Base-by-base conservation (phyloP, 2,113 vertebrate species). In the Sebastes schlegelii region DNA sequence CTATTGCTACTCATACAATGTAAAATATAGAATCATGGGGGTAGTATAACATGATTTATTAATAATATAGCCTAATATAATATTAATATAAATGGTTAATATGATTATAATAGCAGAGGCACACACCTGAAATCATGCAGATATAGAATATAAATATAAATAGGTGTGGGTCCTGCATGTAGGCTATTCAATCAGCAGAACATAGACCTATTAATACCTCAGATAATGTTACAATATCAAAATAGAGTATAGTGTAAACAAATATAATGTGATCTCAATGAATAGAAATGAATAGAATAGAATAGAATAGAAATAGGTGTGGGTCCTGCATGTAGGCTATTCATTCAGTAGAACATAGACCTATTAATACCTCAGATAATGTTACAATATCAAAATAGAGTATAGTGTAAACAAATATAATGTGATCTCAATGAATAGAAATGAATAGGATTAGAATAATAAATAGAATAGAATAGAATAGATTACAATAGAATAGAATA, bases 231-330 rank as follows among this genome's bases (percentile, higher is more conserved):
- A n/a, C 7, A 75, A 17, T 26, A 57, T n/a, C 4, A 13, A 45
- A 14, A 43, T 13, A 60, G 40, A 19, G 2, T 3, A 48, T 13
- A 2, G 6, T 6, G 6, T 14, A 26, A 10, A 9, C n/a, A 14
- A 11, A 21, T 51, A 23, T 3, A 57, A 43, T 74, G 62, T 11
- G 17, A 45, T 5, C 19, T n/a, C 8, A 6, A 19, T 61, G 10
- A 71, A 77, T 21, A 40, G 11, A 49, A 17, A 45, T 26, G 8
- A 4, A 4, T 67, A 26, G 26, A 26, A 75, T 61, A 52, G 66
- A 70, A 45, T 49, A 49, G 61, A 66, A 26, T 26, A 26, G 26
- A 26, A 26, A 21, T 70, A 83, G 72, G n/a, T 46, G 63, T 74
- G 57, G 43, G 34, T 58, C 51, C 6, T 4, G 21, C 51, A 12